Conservation (phyloP, 2,797 vertebrate species). For the Avahi laniger region DNA sequence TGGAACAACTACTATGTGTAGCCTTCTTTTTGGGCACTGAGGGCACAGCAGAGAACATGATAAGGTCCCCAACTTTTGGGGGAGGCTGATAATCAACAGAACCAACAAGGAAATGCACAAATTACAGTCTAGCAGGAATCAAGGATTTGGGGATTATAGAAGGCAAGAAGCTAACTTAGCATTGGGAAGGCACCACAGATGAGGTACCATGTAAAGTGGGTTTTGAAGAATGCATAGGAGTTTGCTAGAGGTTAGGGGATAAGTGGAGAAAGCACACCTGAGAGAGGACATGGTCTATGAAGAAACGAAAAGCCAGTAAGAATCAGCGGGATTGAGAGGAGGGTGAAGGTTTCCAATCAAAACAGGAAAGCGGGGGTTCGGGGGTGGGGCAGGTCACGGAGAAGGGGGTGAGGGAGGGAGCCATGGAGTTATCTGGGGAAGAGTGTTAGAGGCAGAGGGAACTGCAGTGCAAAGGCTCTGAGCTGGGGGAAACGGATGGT, state of each 20-base stretch:
- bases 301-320: neutral
- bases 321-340: neutral
- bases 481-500: neutral
- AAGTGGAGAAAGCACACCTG: neutral
- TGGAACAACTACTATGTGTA: neutral
- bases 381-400: neutral
- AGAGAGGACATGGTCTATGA: neutral
- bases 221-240: conserved; percentile 37
- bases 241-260: neutral
- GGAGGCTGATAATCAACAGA: neutral
- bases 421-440: neutral
- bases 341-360: neutral
- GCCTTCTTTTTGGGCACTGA: neutral
- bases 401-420: neutral
- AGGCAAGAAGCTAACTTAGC: neutral
- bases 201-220: neutral
- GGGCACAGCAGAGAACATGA: neutral
- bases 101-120: rapidly evolving
- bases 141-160: neutral
- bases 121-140: neutral
- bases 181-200: neutral
- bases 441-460: neutral
- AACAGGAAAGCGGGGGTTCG: too few relatives aligned
- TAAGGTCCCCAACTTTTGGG: neutral
- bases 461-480: neutral